phyloP scores from a whole-genome alignment of 1,140 invertebrate genomes.

The Mercenaria mercenaria region DNA sequence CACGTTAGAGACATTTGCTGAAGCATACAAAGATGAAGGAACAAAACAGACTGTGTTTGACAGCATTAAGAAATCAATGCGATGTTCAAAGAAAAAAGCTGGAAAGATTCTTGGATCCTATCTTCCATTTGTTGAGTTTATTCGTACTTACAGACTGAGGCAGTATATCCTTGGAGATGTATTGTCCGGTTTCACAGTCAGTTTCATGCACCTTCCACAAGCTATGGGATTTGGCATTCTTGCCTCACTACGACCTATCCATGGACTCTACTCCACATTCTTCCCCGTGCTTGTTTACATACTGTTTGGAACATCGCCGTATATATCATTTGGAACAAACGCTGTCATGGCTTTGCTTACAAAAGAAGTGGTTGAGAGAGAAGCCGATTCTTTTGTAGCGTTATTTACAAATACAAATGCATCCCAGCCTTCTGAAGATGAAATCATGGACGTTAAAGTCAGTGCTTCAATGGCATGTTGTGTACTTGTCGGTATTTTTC shows the following conservation, averaged over 20 bases:
- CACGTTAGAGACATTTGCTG: too few species aligned
- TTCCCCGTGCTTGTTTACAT: conserved; percentile 78
- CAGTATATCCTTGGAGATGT: too few species aligned
- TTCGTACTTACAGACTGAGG: conserved; percentile 77
- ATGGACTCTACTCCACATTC: too few species aligned
- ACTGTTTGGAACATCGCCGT: conserved; percentile 79
- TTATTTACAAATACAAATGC: not conserved
- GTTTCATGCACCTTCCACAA: conserved; percentile 93
- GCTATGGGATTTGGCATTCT: conserved; percentile 76
- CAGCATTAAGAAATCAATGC: too few species aligned
- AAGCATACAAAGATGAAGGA: too few species aligned
- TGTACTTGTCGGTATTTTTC: conserved; percentile 72
- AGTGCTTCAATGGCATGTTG: conserved; percentile 40
- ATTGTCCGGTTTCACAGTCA: too few species aligned
- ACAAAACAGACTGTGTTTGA: too few species aligned
- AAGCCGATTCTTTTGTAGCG: conserved; percentile 30
- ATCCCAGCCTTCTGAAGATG: conserved; percentile 18
- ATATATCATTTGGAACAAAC: too few species aligned
- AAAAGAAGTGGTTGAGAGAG: conserved; percentile 65
- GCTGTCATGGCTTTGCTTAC: conserved; percentile 75
- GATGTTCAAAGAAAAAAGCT: too few species aligned
- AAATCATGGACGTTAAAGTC: conserved; percentile 34
- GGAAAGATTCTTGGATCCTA: too few species aligned
- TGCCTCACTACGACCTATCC: conserved; percentile 85
- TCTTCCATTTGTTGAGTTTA: conserved; percentile 66